These are phyloP conservation scores for Avahi laniger DNA, from an alignment of 2,797 vertebrate species.

Conservation along the genomic window DNA sequence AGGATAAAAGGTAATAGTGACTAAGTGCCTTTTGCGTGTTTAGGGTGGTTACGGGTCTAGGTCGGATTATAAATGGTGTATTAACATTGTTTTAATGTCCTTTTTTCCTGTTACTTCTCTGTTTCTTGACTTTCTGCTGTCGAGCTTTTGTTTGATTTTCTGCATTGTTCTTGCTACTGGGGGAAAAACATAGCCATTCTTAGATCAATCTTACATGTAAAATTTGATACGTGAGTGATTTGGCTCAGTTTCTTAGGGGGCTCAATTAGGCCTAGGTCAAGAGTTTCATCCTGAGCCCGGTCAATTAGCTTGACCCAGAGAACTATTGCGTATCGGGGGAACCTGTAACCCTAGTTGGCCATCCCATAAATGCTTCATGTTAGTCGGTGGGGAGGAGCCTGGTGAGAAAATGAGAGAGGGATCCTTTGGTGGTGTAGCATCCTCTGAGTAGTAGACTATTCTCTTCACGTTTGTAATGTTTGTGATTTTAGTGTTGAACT, in stretches of 20 bases:
- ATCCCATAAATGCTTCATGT: background rate
- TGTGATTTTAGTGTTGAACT: background rate
- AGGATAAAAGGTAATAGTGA: background rate
- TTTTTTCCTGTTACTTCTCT: background rate
- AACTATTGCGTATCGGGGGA: background rate
- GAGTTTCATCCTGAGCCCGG: background rate
- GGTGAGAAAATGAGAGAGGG: background rate
- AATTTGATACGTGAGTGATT: background rate
- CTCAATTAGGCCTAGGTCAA: background rate
- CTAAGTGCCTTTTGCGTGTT: background rate
- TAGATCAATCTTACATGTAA: background rate
- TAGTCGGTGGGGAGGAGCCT: background rate
- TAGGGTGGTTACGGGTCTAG: background rate
- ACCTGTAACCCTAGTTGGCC: background rate
- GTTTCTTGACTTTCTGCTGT: background rate
- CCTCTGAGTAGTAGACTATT: background rate
- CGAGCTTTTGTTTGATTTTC: background rate
- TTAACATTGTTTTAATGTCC: conserved; percentile 26
- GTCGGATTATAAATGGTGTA: background rate
- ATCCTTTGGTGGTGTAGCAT: background rate
- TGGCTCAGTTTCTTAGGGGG: background rate
- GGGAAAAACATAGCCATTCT: background rate
- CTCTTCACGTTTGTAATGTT: background rate
- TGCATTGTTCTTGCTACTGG: background rate
- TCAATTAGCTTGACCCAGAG: background rate